A percentile compares a stretch with the other conserved stretches of the same genome.
These are phyloP conservation scores for Esox lucius DNA, from an alignment of 2,797 vertebrate genomes.

Conservation along the genomic window DNA sequence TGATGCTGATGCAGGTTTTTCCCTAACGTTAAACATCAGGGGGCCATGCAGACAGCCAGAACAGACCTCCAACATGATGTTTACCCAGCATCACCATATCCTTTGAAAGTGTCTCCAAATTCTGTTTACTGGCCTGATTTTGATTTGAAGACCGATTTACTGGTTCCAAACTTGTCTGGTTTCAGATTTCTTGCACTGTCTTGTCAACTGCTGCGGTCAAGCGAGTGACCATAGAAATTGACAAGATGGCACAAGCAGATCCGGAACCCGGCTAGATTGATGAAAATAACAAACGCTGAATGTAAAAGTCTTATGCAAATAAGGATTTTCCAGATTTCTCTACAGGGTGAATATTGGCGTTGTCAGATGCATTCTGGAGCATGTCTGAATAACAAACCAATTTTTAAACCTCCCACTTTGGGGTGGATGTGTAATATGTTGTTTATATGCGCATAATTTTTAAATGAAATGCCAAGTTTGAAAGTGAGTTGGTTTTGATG, in stretches of 20 bases:
- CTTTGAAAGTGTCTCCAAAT: slow-evolving; percentile 16
- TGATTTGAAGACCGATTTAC: neutral
- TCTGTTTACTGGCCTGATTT: slow-evolving; percentile 25
- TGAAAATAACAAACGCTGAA: neutral
- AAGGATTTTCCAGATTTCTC: too few relatives aligned
- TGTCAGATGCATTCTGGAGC: slow-evolving; percentile 10
- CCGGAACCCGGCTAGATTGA: neutral
- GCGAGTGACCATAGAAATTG: neutral
- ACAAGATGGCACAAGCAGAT: neutral
- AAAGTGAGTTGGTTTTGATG: too few relatives aligned
- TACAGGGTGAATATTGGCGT: neutral
- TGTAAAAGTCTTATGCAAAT: neutral
- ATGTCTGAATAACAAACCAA: too few relatives aligned
- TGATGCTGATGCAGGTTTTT: slow-evolving; percentile 57
- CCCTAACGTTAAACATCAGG: slow-evolving; percentile 48
- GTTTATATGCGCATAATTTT: too few relatives aligned
- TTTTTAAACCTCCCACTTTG: too few relatives aligned
- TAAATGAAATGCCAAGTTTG: too few relatives aligned
- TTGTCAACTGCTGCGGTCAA: neutral
- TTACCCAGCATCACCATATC: slow-evolving; percentile 37
- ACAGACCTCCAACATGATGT: slow-evolving; percentile 27
- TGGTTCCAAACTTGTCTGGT: neutral
- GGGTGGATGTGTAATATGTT: too few relatives aligned
- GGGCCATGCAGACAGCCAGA: slow-evolving; percentile 25
- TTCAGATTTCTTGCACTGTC: neutral